Conservation (phyloP, 2,888 invertebrate genomes). For the Callyntrura sp. region DNA sequence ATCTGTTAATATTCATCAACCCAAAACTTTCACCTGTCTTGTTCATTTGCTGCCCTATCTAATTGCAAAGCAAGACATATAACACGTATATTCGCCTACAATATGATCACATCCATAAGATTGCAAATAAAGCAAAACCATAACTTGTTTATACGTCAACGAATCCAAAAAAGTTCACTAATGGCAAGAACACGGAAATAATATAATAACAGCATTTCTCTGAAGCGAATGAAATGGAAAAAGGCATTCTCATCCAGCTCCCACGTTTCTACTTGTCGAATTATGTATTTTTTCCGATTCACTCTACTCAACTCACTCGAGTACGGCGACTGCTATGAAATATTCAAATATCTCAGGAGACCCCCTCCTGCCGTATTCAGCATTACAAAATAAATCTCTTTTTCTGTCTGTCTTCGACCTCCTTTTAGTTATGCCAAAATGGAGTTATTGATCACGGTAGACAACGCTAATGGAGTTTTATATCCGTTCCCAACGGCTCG, state of each 20-base stretch:
- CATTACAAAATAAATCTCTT: conserved; percentile 71
- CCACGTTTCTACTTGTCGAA: background rate
- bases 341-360: conserved; percentile 67
- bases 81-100: background rate
- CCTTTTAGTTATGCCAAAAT: conserved; percentile 63
- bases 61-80: background rate
- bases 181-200: conserved; percentile 39
- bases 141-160: background rate
- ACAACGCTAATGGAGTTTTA: conserved; percentile 76
- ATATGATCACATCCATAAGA: background rate
- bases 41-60: background rate
- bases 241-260: conserved; percentile 32
- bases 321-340: conserved; percentile 46
- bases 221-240: conserved; percentile 31
- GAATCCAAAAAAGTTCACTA: conserved; percentile 40
- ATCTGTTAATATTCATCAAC: background rate
- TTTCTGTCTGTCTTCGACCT: conserved; percentile 53
- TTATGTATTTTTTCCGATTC: conserved; percentile 38
- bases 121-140: background rate
- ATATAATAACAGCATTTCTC: conserved; percentile 31
- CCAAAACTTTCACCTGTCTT: conserved; percentile 32
- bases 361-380: conserved; percentile 56
- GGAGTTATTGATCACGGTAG: conserved; percentile 73
- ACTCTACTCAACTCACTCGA: conserved; percentile 26
- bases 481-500: conserved; percentile 71